phyloP scores from a whole-genome alignment of 2,888 invertebrate species.

The Machimus atricapillus region DNA sequence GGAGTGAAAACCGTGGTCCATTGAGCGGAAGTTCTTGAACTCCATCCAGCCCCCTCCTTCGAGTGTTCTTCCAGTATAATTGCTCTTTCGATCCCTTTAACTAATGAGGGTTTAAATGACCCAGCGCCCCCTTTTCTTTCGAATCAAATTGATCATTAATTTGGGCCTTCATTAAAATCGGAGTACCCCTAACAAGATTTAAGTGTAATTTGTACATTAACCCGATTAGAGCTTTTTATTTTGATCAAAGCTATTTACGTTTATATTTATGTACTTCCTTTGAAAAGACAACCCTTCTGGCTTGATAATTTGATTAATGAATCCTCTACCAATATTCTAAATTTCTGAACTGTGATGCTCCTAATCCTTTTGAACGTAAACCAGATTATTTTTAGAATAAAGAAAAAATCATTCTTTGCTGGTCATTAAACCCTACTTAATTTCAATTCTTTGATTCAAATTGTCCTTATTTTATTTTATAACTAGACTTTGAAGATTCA shows the following conservation, averaged over 20 bases:
- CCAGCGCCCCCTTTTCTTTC: not conserved
- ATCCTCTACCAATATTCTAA: not conserved
- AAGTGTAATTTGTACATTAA: not conserved
- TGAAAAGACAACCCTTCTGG: not conserved
- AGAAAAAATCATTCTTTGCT: not conserved
- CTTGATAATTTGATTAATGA: not conserved
- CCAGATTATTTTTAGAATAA: not conserved
- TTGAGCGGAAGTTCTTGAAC: not conserved
- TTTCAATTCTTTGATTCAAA: not conserved
- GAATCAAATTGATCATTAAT: constrained; percentile 1
- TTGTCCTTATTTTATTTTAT: not conserved
- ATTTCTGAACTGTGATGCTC: not conserved
- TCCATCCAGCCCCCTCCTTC: not conserved
- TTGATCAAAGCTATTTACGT: not conserved
- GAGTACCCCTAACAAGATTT: not conserved
- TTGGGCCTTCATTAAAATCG: not conserved
- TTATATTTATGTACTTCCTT: not conserved
- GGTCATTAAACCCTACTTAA: not conserved
- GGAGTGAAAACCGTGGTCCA: not conserved
- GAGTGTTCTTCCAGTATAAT: not conserved
- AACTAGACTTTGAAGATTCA: not conserved
- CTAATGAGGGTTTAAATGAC: not conserved
- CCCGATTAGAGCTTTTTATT: not conserved
- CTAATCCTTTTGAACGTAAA: not conserved
- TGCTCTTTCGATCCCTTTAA: not conserved